These are phyloP conservation scores for Vanessa tameamea DNA, from an alignment of 1,140 invertebrate species.

Conservation along the genomic window DNA sequence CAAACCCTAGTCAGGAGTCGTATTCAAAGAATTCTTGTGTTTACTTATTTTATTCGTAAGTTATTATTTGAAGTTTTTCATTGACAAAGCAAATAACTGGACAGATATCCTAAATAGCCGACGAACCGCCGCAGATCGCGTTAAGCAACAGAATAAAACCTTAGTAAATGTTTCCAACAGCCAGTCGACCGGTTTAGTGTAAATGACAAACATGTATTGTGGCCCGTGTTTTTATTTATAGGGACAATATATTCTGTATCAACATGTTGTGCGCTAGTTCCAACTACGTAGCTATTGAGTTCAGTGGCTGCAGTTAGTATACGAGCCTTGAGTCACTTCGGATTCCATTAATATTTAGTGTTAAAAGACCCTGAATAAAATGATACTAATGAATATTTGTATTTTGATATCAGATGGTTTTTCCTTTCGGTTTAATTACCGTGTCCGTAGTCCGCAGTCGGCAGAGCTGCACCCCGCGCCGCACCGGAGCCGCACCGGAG, in stretches of 20 bases:
- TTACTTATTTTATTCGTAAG: no score
- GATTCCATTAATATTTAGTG: slow-evolving; percentile 4
- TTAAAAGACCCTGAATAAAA: slow-evolving; percentile 13
- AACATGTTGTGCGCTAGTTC: neutral
- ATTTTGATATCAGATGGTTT: slow-evolving; percentile 39
- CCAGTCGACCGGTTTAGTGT: no score
- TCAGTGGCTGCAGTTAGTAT: neutral
- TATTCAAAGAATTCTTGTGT: no score
- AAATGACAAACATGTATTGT: neutral
- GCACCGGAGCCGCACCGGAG: no score
- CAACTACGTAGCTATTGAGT: neutral
- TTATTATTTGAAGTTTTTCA: no score
- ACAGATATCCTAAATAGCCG: no score
- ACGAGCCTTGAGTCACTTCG: slow-evolving; percentile 7
- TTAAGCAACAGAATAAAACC: no score
- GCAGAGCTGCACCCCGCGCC: no score
- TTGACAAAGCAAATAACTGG: no score
- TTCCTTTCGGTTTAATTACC: slow-evolving; percentile 56
- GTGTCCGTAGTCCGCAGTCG: slow-evolving; percentile 34
- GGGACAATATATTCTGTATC: neutral
- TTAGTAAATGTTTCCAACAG: no score
- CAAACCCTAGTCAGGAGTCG: no score
- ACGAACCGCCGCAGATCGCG: no score
- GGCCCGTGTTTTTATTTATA: neutral
- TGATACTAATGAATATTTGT: slow-evolving; percentile 18